phyloP scores from a whole-genome alignment of 2,797 vertebrate species.

The Crenichthys baileyi region DNA sequence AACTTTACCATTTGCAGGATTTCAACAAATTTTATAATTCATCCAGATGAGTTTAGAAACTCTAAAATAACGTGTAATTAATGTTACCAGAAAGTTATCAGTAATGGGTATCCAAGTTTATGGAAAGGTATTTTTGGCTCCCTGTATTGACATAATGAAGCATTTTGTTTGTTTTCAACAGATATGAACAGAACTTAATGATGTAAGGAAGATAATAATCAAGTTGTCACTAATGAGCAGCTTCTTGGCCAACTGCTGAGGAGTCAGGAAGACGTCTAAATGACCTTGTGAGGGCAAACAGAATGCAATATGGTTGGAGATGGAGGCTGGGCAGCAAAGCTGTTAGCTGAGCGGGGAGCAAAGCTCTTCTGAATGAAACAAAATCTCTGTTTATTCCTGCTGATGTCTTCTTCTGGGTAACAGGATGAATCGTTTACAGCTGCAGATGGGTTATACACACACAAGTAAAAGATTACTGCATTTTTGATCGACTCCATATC shows the following conservation, averaged over 20 bases:
- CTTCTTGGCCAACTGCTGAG: neutral
- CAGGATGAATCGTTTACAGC: neutral
- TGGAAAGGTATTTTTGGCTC: no score
- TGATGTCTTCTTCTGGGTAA: neutral
- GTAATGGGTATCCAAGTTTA: no score
- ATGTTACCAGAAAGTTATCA: neutral
- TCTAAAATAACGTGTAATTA: neutral
- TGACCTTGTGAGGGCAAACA: no score
- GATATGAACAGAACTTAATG: neutral
- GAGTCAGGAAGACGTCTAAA: no score
- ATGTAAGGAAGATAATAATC: neutral
- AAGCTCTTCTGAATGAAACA: no score
- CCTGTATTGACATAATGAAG: neutral
- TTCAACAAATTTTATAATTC: neutral
- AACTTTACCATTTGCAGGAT: neutral
- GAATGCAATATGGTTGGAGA: no score
- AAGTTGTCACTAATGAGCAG: neutral
- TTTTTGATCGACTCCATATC: conserved; percentile 41
- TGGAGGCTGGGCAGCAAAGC: no score
- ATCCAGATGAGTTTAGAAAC: no score
- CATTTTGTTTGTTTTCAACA: neutral
- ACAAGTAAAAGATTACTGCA: no score
- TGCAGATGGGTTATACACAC: neutral
- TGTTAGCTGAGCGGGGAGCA: neutral
- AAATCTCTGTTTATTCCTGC: no score